Evolutionary conservation across 2,113 vertebrate species (phyloP), one percentile per base, ranked within the genome.

Genomic region (Chamaea fasciata): DNA sequence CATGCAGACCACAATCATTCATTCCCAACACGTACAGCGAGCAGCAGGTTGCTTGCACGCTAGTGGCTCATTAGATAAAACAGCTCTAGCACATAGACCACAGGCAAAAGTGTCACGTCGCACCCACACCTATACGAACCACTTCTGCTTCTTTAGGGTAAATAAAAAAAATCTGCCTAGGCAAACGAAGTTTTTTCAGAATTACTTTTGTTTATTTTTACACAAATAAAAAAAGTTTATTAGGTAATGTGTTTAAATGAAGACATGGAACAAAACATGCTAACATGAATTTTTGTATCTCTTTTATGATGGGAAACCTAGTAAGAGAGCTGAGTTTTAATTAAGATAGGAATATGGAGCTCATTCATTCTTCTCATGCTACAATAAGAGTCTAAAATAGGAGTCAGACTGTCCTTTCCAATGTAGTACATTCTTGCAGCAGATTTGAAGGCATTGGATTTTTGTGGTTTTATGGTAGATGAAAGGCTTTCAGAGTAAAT

Each of bases 71-170:
- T 76, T 81, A 92, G 87, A 90, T 76, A 73, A 90, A 95, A 88
- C 52, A 90, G 42, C 86, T 88, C 92, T 92, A 96, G 89, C 90
- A 94, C 82, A 64, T 71, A 95, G 94, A 97, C 96, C 96, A 95
- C 95, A 97, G 79, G 88, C 94, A 95, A 95, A 96, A 96, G 96
- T 97, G 92, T 97, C 93, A 93, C 8, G 31, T 94, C 52, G 33
- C 94, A 92, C 94, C 94, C 94, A 91, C 88, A 95, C 85, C 87
- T 94, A 68, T 83, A 57, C 1, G 39, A 96, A 92, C 93, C 79
- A 86, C 85, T 92, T 3, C 18, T 41, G 64, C 64, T 70, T 47
- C 85, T 74, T 77, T 3, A 75, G 22, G 42, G 47, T 71, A 94
- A 85, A 83, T 88, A 80, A 89, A 91, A 78, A 89, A 89, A 67